phyloP scores from a whole-genome alignment of 2,113 vertebrate genomes.

The Caranx melampygus region DNA sequence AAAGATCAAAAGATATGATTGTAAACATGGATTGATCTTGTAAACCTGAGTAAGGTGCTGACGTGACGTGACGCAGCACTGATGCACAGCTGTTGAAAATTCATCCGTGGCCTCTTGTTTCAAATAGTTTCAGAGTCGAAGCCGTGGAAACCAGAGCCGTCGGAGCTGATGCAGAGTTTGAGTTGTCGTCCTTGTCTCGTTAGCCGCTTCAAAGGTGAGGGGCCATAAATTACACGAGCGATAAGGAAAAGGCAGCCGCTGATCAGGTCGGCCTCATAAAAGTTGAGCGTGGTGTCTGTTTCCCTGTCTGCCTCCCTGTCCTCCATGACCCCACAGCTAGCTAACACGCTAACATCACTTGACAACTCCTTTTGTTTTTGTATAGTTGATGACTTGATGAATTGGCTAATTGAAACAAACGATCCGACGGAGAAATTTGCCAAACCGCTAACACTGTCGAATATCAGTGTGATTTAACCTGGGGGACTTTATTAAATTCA shows the following conservation, averaged over 20 bases:
- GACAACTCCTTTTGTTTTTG: neutral
- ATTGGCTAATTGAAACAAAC: conserved; percentile 1
- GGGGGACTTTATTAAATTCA: conserved; percentile 21
- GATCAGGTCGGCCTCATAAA: conserved; percentile 25
- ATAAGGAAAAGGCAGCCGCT: conserved; percentile 43
- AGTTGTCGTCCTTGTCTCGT: neutral
- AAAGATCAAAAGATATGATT: no score
- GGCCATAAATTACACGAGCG: conserved; percentile 38
- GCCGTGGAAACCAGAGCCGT: neutral
- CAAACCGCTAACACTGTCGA: neutral
- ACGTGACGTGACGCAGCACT: no score
- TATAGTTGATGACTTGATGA: neutral
- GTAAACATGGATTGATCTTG: no score
- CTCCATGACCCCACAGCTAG: neutral
- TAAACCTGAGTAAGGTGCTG: no score
- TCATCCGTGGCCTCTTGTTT: no score
- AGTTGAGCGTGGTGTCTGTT: neutral
- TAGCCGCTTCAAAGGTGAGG: conserved; percentile 48
- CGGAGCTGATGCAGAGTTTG: neutral
- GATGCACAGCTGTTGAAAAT: no score
- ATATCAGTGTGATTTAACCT: conserved; percentile 7
- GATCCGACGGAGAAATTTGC: conserved; percentile 15
- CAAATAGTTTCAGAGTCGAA: neutral
- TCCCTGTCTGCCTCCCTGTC: neutral
- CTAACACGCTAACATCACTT: neutral